phyloP scores from a whole-genome alignment of 2,113 vertebrate species.

The Nestor notabilis region DNA sequence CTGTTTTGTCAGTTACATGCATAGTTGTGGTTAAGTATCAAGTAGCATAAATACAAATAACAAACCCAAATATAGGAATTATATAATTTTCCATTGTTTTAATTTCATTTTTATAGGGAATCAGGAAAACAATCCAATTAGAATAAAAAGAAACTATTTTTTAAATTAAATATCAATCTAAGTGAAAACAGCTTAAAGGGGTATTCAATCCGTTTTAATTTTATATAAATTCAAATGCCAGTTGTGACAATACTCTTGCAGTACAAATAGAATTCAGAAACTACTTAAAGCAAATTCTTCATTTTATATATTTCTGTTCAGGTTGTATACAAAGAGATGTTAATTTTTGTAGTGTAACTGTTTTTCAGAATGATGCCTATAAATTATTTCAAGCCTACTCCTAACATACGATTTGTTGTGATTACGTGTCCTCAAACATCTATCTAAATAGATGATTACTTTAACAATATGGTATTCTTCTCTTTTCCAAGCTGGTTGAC shows the following conservation, averaged over 20 bases:
- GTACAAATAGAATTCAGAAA: not conserved
- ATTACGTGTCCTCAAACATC: not conserved
- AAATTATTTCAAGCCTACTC: not conserved
- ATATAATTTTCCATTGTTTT: conserved; percentile 20
- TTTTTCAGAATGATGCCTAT: not conserved
- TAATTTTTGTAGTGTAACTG: not conserved
- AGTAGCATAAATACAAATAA: conserved; percentile 44
- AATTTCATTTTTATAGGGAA: not conserved
- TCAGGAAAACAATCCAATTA: not conserved
- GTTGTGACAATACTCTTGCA: not conserved
- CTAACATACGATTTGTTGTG: not conserved
- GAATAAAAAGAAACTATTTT: not conserved
- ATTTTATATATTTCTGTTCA: not conserved
- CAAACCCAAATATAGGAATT: not conserved
- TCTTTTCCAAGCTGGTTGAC: not conserved
- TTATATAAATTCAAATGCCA: not conserved
- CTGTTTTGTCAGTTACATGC: conserved; percentile 60
- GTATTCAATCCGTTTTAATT: not conserved
- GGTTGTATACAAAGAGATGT: not conserved
- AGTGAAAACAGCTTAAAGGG: not conserved
- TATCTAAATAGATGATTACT: not conserved
- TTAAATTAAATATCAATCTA: not conserved
- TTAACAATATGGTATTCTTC: not conserved
- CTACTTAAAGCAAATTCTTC: not conserved
- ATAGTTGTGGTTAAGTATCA: conserved; percentile 2